These are phyloP conservation scores for Malurus alboscapulatus DNA, from an alignment of 2,113 vertebrate species.

Conservation along the genomic window DNA sequence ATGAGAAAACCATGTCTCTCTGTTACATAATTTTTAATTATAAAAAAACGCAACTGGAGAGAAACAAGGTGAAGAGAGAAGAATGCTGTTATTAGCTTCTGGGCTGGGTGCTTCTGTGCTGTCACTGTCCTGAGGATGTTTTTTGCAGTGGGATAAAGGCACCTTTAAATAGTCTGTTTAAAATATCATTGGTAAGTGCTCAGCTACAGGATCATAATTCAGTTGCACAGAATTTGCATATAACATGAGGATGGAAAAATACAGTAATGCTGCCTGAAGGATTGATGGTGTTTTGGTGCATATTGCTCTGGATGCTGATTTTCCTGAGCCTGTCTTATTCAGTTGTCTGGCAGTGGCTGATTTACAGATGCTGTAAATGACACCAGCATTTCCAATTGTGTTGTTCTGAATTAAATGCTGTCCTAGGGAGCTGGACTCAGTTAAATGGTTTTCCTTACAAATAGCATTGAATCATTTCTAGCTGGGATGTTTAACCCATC, in stretches of 20 bases:
- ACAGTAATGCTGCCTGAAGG: neutral
- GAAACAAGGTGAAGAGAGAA: neutral
- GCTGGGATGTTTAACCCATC: neutral
- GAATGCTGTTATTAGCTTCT: neutral
- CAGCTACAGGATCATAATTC: neutral
- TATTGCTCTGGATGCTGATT: neutral
- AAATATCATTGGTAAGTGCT: neutral
- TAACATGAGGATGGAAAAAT: neutral
- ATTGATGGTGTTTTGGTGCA: neutral
- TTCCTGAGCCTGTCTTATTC: neutral
- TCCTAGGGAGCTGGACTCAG: neutral
- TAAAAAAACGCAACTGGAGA: neutral
- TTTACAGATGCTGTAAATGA: neutral
- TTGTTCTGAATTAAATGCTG: neutral
- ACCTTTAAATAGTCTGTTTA: conserved; percentile 12
- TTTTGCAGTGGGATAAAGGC: neutral
- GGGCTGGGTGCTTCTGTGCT: neutral
- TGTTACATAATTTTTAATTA: neutral
- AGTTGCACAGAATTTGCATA: neutral
- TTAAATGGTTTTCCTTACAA: neutral
- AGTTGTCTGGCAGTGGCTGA: neutral
- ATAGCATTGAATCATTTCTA: neutral
- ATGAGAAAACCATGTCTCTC: neutral
- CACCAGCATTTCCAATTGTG: neutral
- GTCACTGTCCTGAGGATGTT: neutral